Conservation (phyloP, 2,888 invertebrate species). For the Celastrina argiolus region DNA sequence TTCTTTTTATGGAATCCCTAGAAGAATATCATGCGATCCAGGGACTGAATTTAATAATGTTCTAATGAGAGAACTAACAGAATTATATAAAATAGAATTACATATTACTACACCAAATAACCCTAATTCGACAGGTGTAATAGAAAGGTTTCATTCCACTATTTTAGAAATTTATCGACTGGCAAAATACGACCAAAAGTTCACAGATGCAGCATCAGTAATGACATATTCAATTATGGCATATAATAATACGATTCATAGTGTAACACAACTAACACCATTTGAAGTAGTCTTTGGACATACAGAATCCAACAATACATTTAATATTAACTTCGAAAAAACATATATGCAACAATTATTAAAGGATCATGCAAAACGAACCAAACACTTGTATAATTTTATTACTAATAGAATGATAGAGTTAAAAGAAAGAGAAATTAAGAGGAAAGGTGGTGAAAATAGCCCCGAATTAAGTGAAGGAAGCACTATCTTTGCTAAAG, state of each 20-base stretch:
- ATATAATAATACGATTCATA: constrained; percentile 37
- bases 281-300: constrained; percentile 37
- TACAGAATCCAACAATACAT: constrained; percentile 31
- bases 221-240: constrained; percentile 38
- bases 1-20: constrained; percentile 32
- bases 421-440: constrained; percentile 25
- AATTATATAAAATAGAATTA: constrained; percentile 35
- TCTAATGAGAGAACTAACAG: neutral
- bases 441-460: constrained; percentile 28
- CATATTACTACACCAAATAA: constrained; percentile 35
- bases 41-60: constrained; percentile 40
- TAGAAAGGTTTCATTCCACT: constrained; percentile 37
- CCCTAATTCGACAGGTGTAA: constrained; percentile 34
- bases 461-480: constrained; percentile 26
- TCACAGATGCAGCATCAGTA: constrained; percentile 32
- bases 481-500: constrained; percentile 30
- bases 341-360: constrained; percentile 34
- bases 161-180: constrained; percentile 36
- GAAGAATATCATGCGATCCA: constrained; percentile 36
- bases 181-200: constrained; percentile 35
- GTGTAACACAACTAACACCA: constrained; percentile 32
- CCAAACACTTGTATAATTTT: constrained; percentile 29
- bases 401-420: constrained; percentile 28
- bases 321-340: constrained; percentile 34
- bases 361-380: constrained; percentile 35